A percentile compares a stretch with the other conserved stretches of the same genome.
Conservation (phyloP, 2,888 invertebrate species). For the Candidula unifasciata region DNA sequence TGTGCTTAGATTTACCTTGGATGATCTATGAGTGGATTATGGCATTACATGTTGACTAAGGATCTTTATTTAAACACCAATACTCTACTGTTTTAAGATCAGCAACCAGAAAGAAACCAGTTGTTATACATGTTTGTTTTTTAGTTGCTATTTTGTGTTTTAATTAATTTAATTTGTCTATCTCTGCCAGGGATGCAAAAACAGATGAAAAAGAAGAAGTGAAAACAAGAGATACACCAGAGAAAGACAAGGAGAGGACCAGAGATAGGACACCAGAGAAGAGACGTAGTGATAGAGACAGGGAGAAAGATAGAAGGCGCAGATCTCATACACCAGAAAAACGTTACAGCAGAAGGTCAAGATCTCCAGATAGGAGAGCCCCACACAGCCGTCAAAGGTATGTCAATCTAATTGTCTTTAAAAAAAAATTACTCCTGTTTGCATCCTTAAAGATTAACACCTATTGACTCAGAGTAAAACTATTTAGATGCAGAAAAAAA, state of each 20-base stretch:
- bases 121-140: too few relatives aligned
- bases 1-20: too few relatives aligned
- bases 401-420: too few relatives aligned
- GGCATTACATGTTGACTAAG: too few relatives aligned
- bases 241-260: slow-evolving; percentile 32
- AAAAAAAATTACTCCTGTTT: too few relatives aligned
- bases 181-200: slow-evolving; percentile 2
- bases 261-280: slow-evolving; percentile 48
- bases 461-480: too few relatives aligned
- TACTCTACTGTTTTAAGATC: too few relatives aligned
- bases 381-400: slow-evolving; percentile 29
- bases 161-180: neutral
- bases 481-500: too few relatives aligned
- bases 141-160: neutral
- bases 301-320: slow-evolving; percentile 53
- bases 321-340: slow-evolving; percentile 58
- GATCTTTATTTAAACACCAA: too few relatives aligned
- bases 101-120: too few relatives aligned
- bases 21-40: too few relatives aligned
- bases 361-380: slow-evolving; percentile 52
- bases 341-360: slow-evolving; percentile 56
- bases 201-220: slow-evolving; percentile 39
- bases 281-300: slow-evolving; percentile 53
- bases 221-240: slow-evolving; percentile 14
- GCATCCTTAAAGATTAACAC: too few relatives aligned